Base-by-base conservation (phyloP, 2,113 vertebrate genomes). In the Microcebus murinus region DNA sequence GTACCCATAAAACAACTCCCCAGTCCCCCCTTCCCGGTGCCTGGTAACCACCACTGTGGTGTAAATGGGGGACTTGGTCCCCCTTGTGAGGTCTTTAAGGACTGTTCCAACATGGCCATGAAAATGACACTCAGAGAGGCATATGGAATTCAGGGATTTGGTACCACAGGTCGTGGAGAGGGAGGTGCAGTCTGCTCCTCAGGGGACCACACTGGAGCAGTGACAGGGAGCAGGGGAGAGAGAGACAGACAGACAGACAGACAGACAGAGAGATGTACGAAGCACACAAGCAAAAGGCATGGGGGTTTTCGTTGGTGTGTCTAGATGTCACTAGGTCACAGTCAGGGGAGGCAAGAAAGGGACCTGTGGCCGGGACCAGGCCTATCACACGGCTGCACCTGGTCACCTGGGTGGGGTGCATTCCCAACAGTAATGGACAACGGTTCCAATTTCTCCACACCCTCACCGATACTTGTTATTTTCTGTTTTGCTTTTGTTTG, bases 181-280 rank as follows among this genome's bases (percentile, higher is more conserved):
- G 27, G 65, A 87, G 25, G 57, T 14, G 15, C n/a, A 17, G 39
- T 4, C 1, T 42, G 59, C 34, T 5, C 1, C 21, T 68, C 52
- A 50, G 52, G 42, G 27, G 63, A 8, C 17, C 34, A 36, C 59
- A 34, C 5, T 52, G n/a, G 29, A 80, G 14, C 29, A 29, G 15
- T 21, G 29, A n/a, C 4, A 29, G 10, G 12, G 65, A 17, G 65
- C 65, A n/a, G 1, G 27, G 59, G 1, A 10, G 1, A 63, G 45
- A 39, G 68, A 48, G 31, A n/a, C n/a, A 63, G 4, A 63, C 1
- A 36, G 0, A 0, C 7, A 67, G 4, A 23, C 4, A 67, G 48
- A 55, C 45, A 36, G 14, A 63, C 2, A 0, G 17, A 67, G 4
- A 23, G 4, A 76, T 15, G 42, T 74, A 25, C 36, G 76, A 31